These are phyloP conservation scores for Capitulum mitella DNA, from an alignment of 2,888 invertebrate species.

Conservation along the genomic window DNA sequence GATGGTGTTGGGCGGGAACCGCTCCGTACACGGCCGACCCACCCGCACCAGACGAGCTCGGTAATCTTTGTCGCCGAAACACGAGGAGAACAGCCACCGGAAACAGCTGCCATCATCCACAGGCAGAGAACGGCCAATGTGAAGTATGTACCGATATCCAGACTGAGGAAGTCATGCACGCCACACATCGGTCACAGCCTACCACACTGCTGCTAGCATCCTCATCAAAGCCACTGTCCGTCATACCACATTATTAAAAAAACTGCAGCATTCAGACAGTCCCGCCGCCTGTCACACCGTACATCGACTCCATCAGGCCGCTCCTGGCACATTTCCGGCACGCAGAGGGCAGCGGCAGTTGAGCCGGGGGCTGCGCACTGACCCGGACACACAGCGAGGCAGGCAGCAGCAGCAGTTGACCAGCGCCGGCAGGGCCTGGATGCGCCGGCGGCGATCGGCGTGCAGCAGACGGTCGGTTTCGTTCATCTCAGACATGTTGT, in stretches of 20 bases:
- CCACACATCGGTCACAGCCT: too few relatives aligned
- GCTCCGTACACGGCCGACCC: slow-evolving; percentile 56
- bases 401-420: slow-evolving; percentile 17
- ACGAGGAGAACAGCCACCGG: slow-evolving; percentile 9
- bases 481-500: slow-evolving; percentile 5
- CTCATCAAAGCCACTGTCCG: too few relatives aligned
- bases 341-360: too few relatives aligned
- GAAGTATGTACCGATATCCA: too few relatives aligned
- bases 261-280: too few relatives aligned
- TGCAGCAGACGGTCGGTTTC: slow-evolving; percentile 22
- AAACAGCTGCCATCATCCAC: not conserved
- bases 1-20: slow-evolving; percentile 90
- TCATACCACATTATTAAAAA: too few relatives aligned
- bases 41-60: slow-evolving; percentile 44
- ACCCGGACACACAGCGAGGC: slow-evolving; percentile 4
- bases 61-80: slow-evolving; percentile 39
- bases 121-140: not conserved
- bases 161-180: too few relatives aligned
- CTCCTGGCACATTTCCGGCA: too few relatives aligned
- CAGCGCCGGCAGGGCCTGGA: not conserved
- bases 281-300: too few relatives aligned
- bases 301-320: too few relatives aligned
- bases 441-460: not conserved
- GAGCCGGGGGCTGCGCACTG: too few relatives aligned
- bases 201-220: too few relatives aligned